A percentile compares a stretch with the other conserved stretches of the same genome.
Conservation (phyloP, 2,888 invertebrate genomes). For the Leptothorax acervorum region DNA sequence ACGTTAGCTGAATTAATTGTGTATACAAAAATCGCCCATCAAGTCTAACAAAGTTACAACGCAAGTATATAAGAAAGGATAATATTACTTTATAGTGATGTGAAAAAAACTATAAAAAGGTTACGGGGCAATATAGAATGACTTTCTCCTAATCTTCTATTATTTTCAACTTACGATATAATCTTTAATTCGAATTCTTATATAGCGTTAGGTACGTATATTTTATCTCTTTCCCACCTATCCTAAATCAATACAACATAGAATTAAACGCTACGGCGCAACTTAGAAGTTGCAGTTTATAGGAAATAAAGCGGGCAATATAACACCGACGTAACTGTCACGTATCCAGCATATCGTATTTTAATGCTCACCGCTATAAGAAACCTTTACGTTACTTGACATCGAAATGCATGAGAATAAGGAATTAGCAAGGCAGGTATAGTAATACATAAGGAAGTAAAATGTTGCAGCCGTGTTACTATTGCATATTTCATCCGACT, state of each 20-base stretch:
- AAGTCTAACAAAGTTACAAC: not conserved
- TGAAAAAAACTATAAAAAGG: not conserved
- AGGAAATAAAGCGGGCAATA: constrained; percentile 32
- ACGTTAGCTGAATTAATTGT: not conserved
- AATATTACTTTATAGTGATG: not conserved
- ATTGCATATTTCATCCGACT: not conserved
- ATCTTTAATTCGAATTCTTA: not conserved
- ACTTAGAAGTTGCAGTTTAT: constrained; percentile 19
- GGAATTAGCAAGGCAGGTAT: constrained; percentile 8
- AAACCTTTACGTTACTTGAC: not conserved
- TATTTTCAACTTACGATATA: not conserved
- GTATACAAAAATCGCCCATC: not conserved
- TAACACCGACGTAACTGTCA: constrained; percentile 18
- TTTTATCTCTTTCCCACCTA: not conserved
- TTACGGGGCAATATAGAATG: not conserved
- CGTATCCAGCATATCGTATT: constrained; percentile 12
- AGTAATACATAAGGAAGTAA: constrained; percentile 18
- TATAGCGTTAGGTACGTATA: not conserved
- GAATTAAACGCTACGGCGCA: not conserved
- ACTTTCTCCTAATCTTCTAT: not conserved
- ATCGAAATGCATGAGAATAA: constrained; percentile 16
- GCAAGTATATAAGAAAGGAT: not conserved
- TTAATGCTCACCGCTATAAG: constrained; percentile 32
- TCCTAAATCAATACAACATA: not conserved
- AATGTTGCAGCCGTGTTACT: constrained; percentile 5